Evolutionary conservation across 2,888 invertebrate species (phyloP), one percentile per base, ranked within the genome.

Genomic region (Lycophotia porphyrea): DNA sequence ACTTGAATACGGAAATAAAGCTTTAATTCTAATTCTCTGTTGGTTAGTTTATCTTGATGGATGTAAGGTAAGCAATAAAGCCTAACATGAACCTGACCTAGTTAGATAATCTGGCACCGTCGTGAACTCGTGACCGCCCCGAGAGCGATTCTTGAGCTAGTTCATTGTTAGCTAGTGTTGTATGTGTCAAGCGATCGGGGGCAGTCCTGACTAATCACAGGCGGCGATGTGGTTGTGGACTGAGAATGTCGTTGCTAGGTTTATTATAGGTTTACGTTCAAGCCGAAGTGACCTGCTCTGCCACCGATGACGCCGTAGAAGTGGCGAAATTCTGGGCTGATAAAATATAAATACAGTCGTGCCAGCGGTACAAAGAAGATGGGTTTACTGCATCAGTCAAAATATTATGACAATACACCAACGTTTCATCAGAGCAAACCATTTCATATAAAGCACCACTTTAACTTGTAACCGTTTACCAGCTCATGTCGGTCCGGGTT

Each of bases 41-140:
- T 21, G 34, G 31, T 18, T 61, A 74, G 52, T 58, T 52, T 69
- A 82, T 65, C 65, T 69, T 18, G 27, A 63, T 47, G 34, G 1
- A 55, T 55, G 63, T 52, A 21, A n/a, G 60, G 47, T 64, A 42
- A 71, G 60, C 24, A 67, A 82, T 84, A 66, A 36, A 67, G 44
- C 21, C n/a, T 39, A 71, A 75, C 81, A 39, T 47, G 55, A 64
- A 39, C 7, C 47, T 42, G 47, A 81, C 81, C 75, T 39, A 71
- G 42, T 71, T 66, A 65, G 71, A 65, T 71, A 66, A 63, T 34
- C 71, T 31, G 36, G 21, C 18, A 34, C 18, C 36, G 64, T 34
- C n/a, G n/a, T 34, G 34, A 34, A 5, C 42, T 64, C 58, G 80
- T 67, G 73, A 66, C 60, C 61, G 80, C 55, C 55, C 65, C 24